Conservation (phyloP, 2,113 vertebrate species). For the Acinonyx jubatus region DNA sequence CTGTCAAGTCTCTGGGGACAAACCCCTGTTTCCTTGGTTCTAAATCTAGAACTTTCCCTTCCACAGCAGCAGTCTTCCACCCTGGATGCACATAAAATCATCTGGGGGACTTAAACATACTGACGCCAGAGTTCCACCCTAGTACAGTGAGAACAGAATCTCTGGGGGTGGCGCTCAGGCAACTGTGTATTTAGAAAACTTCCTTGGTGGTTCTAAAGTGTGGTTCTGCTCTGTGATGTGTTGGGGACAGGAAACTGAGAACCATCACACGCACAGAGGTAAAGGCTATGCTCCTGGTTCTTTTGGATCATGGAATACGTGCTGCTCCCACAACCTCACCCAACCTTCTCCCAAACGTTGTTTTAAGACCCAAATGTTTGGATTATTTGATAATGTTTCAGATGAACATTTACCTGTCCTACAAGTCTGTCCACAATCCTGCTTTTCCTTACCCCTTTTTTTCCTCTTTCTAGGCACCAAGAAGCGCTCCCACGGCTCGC, state of each 20-base stretch:
- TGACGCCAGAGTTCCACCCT: accelerated
- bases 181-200: neutral
- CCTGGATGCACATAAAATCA: neutral
- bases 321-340: neutral
- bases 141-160: neutral
- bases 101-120: neutral
- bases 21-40: neutral
- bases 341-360: neutral
- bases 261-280: accelerated
- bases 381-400: neutral
- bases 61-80: neutral
- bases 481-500: slow-evolving; percentile 53
- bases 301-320: accelerated
- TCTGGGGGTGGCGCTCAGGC: accelerated
- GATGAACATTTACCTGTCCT: neutral
- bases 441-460: neutral
- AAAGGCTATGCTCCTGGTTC: neutral
- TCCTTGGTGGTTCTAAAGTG: neutral
- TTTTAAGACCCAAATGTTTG: neutral
- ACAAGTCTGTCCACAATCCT: neutral
- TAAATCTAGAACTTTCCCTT: neutral
- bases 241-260: neutral
- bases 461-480: slow-evolving; percentile 78
- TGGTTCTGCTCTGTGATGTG: neutral
- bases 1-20: neutral